Evolutionary conservation across 2,797 vertebrate genomes (phyloP), one percentile per base, ranked within the genome.

Genomic region (Hypotaenidia philippensis): DNA sequence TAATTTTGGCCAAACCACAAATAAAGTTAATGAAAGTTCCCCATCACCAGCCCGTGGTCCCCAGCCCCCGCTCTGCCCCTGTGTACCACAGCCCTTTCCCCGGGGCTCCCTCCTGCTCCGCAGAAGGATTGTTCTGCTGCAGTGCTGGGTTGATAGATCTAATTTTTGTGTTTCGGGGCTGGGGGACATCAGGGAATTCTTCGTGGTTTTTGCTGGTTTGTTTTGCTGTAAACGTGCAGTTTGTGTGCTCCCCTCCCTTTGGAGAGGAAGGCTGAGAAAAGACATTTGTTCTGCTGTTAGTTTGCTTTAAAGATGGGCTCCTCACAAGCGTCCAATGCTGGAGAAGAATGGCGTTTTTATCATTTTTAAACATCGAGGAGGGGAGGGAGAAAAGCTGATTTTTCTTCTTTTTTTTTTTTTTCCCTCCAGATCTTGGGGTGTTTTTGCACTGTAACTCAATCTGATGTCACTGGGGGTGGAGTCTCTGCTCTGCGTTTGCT

Each of bases 391-490:
- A 87, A 91, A 89, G 60, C n/a, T 50, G 71, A 34, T 34, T 36
- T 36, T 36, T 36, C 10, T 36, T 36, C 36, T 41, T 41, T 41
- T 41, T 17, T 41, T 41, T 17, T 40, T n/a, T 65, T 90, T 76
- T 16, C 23, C 4, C 40, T 47, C 85, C 86, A 90, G 71, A 94
- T 95, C 95, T 96, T 96, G 96, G 91, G 61, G 91, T 96, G 82
- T 64, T 94, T 97, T 96, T 91, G 91, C 90, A 94, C 79, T 91
- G 91, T 94, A 97, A 97, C 96, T 97, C 96, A 94, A 89, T 94
- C 90, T 97, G 96, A 97, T 97, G 97, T 97, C 97, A 97, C 75
- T 34, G 93, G 91, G 95, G 96, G 96, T 88, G 97, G 95, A 96
- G 97, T 95, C 94, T 96, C 61, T 0, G 1, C 71, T 41, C 41